Evolutionary conservation across 1,140 invertebrate species (phyloP).

Genomic region (Asbolus verrucosus): DNA sequence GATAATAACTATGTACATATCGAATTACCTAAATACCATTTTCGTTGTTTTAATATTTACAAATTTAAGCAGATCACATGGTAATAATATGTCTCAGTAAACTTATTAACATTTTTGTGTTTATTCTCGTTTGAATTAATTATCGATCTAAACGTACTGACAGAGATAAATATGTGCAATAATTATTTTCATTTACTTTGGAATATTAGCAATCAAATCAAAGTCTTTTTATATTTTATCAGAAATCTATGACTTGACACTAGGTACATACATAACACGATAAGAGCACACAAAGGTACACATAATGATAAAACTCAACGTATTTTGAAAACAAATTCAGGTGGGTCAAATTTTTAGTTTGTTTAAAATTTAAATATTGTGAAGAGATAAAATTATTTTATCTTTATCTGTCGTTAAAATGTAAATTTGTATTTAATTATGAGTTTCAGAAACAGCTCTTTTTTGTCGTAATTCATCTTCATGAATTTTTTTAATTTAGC

Average conservation of each 20-base stretch:
- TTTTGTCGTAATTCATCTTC: constrained; percentile 8
- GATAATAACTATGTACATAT: background rate
- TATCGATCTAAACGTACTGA: background rate
- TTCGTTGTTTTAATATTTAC: constrained; percentile 18
- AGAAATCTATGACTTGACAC: too few species aligned
- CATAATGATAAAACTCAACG: too few species aligned
- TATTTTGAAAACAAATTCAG: too few species aligned
- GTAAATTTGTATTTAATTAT: background rate
- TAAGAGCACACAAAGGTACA: too few species aligned
- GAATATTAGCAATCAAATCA: too few species aligned
- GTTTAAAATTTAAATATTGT: too few species aligned
- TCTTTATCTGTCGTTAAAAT: background rate
- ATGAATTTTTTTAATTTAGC: constrained; percentile 14
- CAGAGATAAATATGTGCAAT: background rate
- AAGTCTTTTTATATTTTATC: too few species aligned
- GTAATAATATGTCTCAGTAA: constrained; percentile 3
- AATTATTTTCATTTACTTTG: constrained; percentile 1
- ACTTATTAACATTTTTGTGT: constrained; percentile 19
- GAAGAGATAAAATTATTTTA: background rate
- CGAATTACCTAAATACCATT: background rate
- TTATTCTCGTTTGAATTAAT: constrained; percentile 26
- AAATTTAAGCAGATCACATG: background rate
- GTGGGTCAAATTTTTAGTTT: too few species aligned
- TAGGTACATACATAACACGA: too few species aligned
- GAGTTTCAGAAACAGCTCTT: background rate